Base-by-base conservation (phyloP, 2,113 vertebrate genomes). In the Oryzias melastigma region DNA sequence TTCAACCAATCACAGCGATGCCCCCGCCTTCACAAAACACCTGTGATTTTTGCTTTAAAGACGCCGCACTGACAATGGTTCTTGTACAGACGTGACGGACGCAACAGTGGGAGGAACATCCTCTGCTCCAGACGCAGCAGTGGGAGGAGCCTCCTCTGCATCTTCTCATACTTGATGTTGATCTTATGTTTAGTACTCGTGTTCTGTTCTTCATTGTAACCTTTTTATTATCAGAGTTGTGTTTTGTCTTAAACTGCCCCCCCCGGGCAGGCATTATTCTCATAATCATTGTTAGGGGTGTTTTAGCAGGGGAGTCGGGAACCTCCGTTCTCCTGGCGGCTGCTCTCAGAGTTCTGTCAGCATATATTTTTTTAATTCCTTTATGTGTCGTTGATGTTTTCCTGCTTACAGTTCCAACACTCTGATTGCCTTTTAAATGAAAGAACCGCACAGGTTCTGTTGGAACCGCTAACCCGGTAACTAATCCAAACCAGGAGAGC, bases 231-330 rank as follows among this genome's bases (percentile, higher is more conserved):
- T 77, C 71, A 75, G 82, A 78, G 75, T 71, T 85, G 77, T 86
- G 40, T 79, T 86, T 72, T 86, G 87, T 92, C 90, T 91, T 90
- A 91, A 87, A 61, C 71, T 52, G 78, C 83, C 68, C 72, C 22
- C 25, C 25, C 77, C 12, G 71, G 82, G 65, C 58, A 2, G 48
- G 76, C 81, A 80, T 87, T 88, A 65, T 85, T 84, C 79, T 80
- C 81, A 78, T 84, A 81, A 84, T 80, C 49, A 52, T 66, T 77
- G 71, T 68, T 86, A 85, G 78, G 83, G 81, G 35, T 35, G 35
- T 35, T 75, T 88, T 90, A 91, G 87, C 88, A 90, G 75, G 87
- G 74, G 88, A 76, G 83, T 81, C 88, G 89, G 84, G 73, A 86
- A 84, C 81, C 79, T 81, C 71, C 76, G 86, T 86, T 87, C 83